Evolutionary conservation across 1,140 invertebrate species (phyloP), one percentile per base, ranked within the genome.

Genomic region (Parapsyche elsis): DNA sequence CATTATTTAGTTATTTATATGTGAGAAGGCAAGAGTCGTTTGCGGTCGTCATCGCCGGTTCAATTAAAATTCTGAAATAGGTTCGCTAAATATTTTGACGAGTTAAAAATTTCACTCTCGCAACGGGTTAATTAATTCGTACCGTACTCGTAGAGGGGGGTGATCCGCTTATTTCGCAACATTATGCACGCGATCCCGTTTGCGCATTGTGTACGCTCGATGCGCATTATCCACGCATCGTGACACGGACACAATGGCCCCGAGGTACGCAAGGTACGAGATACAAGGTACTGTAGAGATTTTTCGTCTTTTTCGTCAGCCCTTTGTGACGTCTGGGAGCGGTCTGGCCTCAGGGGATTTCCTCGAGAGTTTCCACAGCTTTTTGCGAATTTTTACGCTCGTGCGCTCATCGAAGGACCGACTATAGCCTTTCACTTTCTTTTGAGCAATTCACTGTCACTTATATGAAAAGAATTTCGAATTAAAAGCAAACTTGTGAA

Each of bases 121-220:
- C 30, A 38, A 7, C 30, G 30, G 30, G 2, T 38, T 38, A 38
- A 38, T 38, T 38, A 38, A 38, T 38, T 38, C n/a, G n/a, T n/a
- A n/a, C 30, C 30, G 7, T 38, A 38, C 49, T 53, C 2, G 49
- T 53, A 5, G 16, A 61, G 16, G 19, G 24, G 10, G 30, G n/a
- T 77, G 71, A 81, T 81, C 75, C 53, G 67, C 76, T 81, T 81
- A 81, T 81, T 77, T 81, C 79, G 80, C 80, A 81, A 73, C 75
- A 78, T 81, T 77, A 73, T 78, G 75, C 80, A 81, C 53, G 71
- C 73, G 46, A 71, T 77, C 74, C 67, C 24, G 61, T 57, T 19
- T 80, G 79, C 73, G 79, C 74, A 80, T 76, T 80, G 78, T 79
- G 46, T n/a, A 44, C 19, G 30, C 30, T 23, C 10, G 79, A 80